A percentile compares a stretch with the other conserved stretches of the same genome.
phyloP scores from a whole-genome alignment of 1,140 invertebrate species.

The Gryon sp. region DNA sequence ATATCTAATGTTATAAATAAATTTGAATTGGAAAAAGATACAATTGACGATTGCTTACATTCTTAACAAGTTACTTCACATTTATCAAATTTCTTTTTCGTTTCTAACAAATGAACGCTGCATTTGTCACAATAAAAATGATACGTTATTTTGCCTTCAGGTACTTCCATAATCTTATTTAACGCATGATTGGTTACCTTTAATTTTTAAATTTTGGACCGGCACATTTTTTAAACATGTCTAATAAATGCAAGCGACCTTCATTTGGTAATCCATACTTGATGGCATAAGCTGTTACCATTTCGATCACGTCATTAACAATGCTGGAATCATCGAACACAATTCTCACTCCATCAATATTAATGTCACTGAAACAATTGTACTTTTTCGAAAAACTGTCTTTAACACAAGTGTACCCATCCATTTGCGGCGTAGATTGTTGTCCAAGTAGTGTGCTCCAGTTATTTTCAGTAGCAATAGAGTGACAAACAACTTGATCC shows the following conservation, averaged over 20 bases:
- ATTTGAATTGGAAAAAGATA: slow-evolving; percentile 13
- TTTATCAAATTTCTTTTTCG: slow-evolving; percentile 1
- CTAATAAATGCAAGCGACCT: neutral
- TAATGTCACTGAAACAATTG: no score
- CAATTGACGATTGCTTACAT: neutral
- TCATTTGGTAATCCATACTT: slow-evolving; percentile 1
- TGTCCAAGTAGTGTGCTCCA: no score
- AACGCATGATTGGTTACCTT: slow-evolving; percentile 10
- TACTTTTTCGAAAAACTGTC: no score
- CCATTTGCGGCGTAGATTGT: no score
- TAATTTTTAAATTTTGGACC: slow-evolving; percentile 30
- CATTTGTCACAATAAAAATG: slow-evolving; percentile 37
- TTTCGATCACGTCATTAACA: slow-evolving; percentile 15
- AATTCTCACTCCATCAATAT: slow-evolving; percentile 6
- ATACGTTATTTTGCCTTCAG: neutral
- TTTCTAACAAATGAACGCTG: neutral
- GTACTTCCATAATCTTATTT: slow-evolving; percentile 9
- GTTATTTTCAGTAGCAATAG: no score
- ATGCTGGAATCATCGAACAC: slow-evolving; percentile 24
- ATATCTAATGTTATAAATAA: slow-evolving; percentile 46
- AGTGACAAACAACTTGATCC: no score
- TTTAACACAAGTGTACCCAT: no score
- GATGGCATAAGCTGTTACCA: slow-evolving; percentile 6
- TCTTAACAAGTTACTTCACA: slow-evolving; percentile 6
- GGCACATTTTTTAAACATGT: slow-evolving; percentile 20